Evolutionary conservation across 2,113 vertebrate genomes (phyloP).

Genomic region (Aix galericulata): DNA sequence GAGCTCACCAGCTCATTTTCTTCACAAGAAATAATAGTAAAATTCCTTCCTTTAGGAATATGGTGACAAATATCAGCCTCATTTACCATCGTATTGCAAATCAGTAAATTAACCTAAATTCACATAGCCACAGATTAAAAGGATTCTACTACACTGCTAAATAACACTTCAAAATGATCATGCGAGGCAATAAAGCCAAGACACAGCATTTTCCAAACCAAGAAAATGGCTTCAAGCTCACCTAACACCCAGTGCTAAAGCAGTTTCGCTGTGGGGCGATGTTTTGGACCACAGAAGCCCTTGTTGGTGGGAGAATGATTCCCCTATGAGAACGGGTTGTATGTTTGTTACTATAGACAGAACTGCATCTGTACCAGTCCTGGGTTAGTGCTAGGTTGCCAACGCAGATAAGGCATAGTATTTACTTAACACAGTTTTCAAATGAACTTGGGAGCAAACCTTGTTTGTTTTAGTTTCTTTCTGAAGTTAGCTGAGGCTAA

Average conservation of each 20-base stretch:
- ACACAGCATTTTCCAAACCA: background rate
- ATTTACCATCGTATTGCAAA: background rate
- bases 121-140: background rate
- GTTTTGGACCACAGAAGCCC: background rate
- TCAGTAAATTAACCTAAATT: background rate
- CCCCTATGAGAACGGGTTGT: accelerated
- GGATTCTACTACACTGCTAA: background rate
- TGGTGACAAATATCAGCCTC: background rate
- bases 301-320: background rate
- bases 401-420: background rate
- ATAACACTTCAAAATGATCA: background rate
- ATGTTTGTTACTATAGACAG: background rate
- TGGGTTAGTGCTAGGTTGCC: background rate
- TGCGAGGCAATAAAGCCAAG: background rate
- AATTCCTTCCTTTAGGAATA: background rate
- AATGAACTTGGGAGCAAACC: background rate
- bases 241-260: background rate
- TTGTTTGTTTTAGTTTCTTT: background rate
- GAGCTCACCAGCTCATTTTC: background rate
- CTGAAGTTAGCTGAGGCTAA: background rate
- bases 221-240: background rate
- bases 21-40: background rate
- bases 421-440: background rate
- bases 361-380: background rate
- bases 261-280: background rate